Conservation (phyloP, 2,113 vertebrate genomes). For the Poeciliopsis prolifica region DNA sequence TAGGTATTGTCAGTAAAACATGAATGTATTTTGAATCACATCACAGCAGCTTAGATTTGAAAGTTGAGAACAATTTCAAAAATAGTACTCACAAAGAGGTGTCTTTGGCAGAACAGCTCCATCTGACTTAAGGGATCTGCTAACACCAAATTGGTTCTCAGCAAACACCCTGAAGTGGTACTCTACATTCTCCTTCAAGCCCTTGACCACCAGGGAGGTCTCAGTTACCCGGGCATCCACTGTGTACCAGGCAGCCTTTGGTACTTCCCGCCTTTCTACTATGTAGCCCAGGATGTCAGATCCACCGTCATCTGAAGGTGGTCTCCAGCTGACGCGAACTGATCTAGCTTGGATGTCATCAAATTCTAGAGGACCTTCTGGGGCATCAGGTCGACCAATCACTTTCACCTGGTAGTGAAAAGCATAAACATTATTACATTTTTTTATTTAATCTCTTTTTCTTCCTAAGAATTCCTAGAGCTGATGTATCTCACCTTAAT, state of each 20-base stretch:
- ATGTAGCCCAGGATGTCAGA: conserved; percentile 93
- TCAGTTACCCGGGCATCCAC: conserved; percentile 92
- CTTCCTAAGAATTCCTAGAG: not conserved
- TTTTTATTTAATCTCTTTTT: not conserved
- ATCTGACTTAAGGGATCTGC: conserved; percentile 95
- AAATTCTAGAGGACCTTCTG: conserved; percentile 97
- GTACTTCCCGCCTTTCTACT: conserved; percentile 93
- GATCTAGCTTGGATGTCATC: conserved; percentile 97
- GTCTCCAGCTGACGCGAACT: conserved; percentile 95
- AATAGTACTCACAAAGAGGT: conserved; percentile 89
- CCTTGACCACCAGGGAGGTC: conserved; percentile 93
- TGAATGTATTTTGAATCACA: not conserved
- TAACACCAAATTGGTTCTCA: conserved; percentile 96
- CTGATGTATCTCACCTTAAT: conserved; percentile 83
- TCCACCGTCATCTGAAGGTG: conserved; percentile 93
- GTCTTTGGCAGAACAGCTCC: conserved; percentile 93
- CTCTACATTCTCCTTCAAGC: conserved; percentile 95
- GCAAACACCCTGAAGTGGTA: conserved; percentile 96
- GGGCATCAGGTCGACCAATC: conserved; percentile 92
- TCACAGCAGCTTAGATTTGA: not conserved
- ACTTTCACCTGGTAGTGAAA: conserved; percentile 82
- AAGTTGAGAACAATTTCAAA: not conserved
- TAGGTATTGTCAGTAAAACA: not conserved
- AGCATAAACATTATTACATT: not conserved
- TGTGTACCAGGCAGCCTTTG: conserved; percentile 97